Base-by-base conservation (phyloP, 2,113 vertebrate genomes). In the Nannospalax galili region DNA sequence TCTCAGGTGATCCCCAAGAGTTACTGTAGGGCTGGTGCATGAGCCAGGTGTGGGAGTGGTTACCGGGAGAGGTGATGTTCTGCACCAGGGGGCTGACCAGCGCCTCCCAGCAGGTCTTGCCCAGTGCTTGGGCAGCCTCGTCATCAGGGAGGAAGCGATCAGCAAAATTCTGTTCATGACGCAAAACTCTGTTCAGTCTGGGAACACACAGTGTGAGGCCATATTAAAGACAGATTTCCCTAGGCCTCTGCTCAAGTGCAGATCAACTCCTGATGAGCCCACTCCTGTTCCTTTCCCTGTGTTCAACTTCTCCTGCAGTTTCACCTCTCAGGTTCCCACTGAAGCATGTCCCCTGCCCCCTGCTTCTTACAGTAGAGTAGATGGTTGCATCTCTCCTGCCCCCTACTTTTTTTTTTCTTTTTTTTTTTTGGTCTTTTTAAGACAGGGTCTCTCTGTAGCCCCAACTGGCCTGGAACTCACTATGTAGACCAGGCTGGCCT, bases 41-140 rank as follows among this genome's bases (percentile, higher is more conserved):
- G 72, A 52, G 45, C 35, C 24, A 9, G 32, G 67, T 14, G 14
- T 5, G 5, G 0, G 35, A 56, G 30, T 17, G 48, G 35, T 98
- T 98, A 99, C 99, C 99, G 30, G 99, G 98, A 74, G 98, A 97
- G 65, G 99, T 99, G 98, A 99, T 99, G 97, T 98, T 99, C 98
- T 98, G 98, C 93, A 99, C 98, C 93, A 99, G 96, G 45, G 99
- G 99, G 24, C 90, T 99, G 98, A 99, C 99, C 97, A 99, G 98
- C 52, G 99, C 99, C 97, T 99, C 99, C 99, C 99, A 99, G 98
- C 99, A 99, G 19, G 99, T 99, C 85, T 98, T 99, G 73, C 99
- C 99, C 97, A 99, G 97, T 0, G 99, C 99, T 95, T 98, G 98
- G 5, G 99, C 99, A 0, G 99, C 99, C 93, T 99, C 99, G 0